Evolutionary conservation across 2,113 vertebrate genomes (phyloP).

Genomic region (Nibea coibor): DNA sequence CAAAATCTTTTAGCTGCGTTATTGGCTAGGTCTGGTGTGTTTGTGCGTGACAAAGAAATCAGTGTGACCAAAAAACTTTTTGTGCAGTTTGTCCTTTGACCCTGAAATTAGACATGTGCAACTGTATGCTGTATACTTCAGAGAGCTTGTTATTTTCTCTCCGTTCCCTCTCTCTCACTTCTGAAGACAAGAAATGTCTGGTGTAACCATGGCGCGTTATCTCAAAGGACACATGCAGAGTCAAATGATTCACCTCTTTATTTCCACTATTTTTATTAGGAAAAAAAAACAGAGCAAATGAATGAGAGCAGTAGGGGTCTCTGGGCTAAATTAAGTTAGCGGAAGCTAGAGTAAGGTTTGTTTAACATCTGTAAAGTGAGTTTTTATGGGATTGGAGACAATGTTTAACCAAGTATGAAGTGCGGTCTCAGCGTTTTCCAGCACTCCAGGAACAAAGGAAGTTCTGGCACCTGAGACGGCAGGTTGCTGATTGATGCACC

Average conservation of each 20-base stretch:
- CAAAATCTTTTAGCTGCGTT: constrained; percentile 16
- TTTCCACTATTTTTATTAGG: constrained; percentile 62
- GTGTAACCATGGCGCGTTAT: constrained; percentile 59
- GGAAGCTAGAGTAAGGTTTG: constrained; percentile 11
- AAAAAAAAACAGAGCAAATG: constrained; percentile 35
- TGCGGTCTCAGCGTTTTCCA: constrained; percentile 55
- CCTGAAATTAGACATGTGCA: constrained; percentile 61
- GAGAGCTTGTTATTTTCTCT: constrained; percentile 57
- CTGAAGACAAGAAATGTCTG: constrained; percentile 64
- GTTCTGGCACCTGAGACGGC: constrained; percentile 34
- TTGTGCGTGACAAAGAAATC: constrained; percentile 16
- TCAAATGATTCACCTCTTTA: constrained; percentile 66
- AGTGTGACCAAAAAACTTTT: constrained; percentile 41
- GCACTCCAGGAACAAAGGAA: constrained; percentile 28
- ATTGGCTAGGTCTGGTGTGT: background rate
- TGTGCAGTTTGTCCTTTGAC: constrained; percentile 44
- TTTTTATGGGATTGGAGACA: constrained; percentile 22
- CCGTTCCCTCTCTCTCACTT: constrained; percentile 17
- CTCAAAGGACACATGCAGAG: constrained; percentile 76
- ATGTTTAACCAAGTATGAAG: constrained; percentile 33
- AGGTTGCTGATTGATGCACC: constrained; percentile 65
- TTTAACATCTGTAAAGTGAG: constrained; percentile 12
- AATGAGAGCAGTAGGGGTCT: constrained; percentile 39
- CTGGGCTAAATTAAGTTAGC: constrained; percentile 26
- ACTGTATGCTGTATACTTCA: constrained; percentile 49